A percentile compares a stretch with the other conserved stretches of the same genome.
phyloP scores from a whole-genome alignment of 1,140 invertebrate species.

The Andrena cerasifolii region DNA sequence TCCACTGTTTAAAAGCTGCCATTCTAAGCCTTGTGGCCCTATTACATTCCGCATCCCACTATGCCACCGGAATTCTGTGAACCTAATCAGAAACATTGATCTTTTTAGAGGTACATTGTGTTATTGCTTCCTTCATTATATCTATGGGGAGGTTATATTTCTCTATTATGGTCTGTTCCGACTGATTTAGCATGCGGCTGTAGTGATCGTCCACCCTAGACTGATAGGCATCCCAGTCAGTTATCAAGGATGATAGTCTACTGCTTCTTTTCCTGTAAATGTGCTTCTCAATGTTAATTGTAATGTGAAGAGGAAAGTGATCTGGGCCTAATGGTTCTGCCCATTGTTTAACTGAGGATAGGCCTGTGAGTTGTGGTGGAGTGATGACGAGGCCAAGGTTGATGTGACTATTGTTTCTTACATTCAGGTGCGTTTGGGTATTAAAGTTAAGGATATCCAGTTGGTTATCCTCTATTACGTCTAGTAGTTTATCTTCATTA shows the following conservation, averaged over 20 bases:
- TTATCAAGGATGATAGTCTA: background rate
- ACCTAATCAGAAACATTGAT: background rate
- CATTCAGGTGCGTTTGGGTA: too few relatives aligned
- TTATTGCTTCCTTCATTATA: background rate
- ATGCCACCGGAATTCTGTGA: slow-evolving; percentile 8
- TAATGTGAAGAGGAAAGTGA: too few relatives aligned
- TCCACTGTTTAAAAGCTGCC: slow-evolving; percentile 22
- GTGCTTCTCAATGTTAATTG: too few relatives aligned
- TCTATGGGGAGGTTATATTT: slow-evolving; percentile 5
- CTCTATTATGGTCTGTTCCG: background rate
- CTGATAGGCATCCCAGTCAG: background rate
- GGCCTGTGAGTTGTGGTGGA: too few relatives aligned
- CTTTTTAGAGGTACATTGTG: background rate
- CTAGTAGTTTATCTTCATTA: too few relatives aligned
- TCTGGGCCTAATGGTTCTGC: too few relatives aligned
- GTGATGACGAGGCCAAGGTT: too few relatives aligned
- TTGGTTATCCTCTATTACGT: too few relatives aligned
- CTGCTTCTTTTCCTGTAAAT: background rate
- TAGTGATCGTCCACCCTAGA: background rate
- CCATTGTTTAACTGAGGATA: too few relatives aligned
- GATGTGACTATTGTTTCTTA: too few relatives aligned
- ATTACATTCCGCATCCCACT: slow-evolving; percentile 20
- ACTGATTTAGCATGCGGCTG: background rate
- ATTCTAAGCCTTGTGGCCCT: slow-evolving; percentile 5
- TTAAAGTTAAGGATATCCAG: too few relatives aligned